phyloP scores from a whole-genome alignment of 2,888 invertebrate genomes.

The Escarpia spicata region DNA sequence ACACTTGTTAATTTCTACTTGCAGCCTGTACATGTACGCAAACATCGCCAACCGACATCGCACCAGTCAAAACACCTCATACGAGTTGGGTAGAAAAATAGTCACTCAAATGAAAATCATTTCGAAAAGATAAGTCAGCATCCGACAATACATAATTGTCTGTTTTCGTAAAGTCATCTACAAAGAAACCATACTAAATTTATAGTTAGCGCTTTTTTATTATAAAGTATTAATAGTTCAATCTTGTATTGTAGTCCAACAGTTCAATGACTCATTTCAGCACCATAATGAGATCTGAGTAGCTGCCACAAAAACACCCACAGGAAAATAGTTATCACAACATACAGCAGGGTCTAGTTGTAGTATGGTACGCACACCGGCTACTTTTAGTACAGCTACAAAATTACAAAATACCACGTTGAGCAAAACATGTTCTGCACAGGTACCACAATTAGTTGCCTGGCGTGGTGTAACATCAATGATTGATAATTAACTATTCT shows the following conservation, averaged over 20 bases:
- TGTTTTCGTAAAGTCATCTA: background rate
- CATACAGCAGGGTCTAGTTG: background rate
- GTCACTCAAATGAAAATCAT: background rate
- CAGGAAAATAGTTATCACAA: background rate
- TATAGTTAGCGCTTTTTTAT: background rate
- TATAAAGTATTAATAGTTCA: background rate
- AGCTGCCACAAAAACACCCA: background rate
- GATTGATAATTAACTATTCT: background rate
- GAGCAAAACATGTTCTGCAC: background rate
- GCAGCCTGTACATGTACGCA: background rate
- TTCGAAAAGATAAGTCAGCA: background rate
- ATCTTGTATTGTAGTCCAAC: background rate
- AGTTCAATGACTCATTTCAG: background rate
- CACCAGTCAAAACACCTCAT: background rate
- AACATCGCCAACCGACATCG: background rate
- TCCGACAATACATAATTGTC: background rate
- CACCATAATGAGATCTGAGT: background rate
- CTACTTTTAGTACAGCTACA: background rate
- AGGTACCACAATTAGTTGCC: background rate
- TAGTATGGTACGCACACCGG: background rate
- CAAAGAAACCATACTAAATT: background rate
- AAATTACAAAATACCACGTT: constrained; percentile 12
- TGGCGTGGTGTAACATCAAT: background rate
- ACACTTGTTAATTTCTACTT: background rate
- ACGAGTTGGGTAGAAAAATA: background rate